Conservation (phyloP, 2,888 invertebrate species). For the Prosopocoilus inquinatus region DNA sequence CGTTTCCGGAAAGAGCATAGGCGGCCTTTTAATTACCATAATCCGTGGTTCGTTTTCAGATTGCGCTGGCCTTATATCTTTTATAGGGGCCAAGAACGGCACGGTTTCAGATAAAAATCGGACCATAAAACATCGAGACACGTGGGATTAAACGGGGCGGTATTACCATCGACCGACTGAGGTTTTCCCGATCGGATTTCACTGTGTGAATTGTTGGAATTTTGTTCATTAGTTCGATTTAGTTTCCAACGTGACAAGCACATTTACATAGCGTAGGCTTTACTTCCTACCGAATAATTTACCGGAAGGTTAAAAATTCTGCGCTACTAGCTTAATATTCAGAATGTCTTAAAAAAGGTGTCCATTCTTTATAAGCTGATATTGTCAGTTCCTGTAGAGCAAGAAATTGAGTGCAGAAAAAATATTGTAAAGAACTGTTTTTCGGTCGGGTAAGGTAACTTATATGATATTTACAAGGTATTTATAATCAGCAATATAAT, state of each 20-base stretch:
- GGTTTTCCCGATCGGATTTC: neutral
- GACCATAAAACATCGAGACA: conserved; percentile 32
- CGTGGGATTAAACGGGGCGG: conserved; percentile 21
- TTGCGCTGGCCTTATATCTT: no score
- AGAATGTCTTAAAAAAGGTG: no score
- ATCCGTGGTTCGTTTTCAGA: neutral
- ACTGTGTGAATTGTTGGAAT: conserved; percentile 1
- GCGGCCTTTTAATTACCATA: conserved; percentile 4
- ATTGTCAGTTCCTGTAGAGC: no score
- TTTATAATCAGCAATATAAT: no score
- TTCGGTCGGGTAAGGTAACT: no score
- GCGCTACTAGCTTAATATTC: no score
- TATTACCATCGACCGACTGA: neutral
- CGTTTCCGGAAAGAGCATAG: neutral
- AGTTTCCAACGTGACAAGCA: neutral
- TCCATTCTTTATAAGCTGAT: no score
- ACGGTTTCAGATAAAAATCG: conserved; percentile 31
- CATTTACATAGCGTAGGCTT: neutral
- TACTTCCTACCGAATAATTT: neutral
- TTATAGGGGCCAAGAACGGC: no score
- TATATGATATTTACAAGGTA: no score
- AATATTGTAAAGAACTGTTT: no score
- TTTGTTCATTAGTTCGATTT: neutral
- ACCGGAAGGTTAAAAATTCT: no score
- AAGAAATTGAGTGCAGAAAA: no score